Evolutionary conservation across 2,888 invertebrate genomes (phyloP).

Genomic region (Galerucella pusilla): DNA sequence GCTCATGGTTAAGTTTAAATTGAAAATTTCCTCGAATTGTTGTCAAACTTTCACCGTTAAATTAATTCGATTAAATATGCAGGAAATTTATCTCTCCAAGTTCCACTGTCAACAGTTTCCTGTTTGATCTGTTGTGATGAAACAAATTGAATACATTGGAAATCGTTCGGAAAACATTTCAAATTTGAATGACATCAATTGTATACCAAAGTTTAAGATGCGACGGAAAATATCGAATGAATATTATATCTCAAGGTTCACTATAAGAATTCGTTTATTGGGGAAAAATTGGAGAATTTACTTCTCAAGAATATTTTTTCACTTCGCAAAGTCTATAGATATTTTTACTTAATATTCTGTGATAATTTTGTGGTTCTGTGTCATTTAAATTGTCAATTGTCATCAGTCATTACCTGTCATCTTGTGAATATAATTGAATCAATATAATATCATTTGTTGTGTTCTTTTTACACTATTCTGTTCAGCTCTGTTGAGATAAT

Average conservation of each 20-base stretch:
- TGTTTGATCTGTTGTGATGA: constrained; percentile 4
- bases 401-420: too few species aligned
- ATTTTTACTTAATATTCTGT: too few species aligned
- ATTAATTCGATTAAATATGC: constrained; percentile 38
- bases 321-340: too few species aligned
- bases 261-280: not conserved
- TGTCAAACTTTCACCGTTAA: constrained; percentile 38
- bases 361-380: too few species aligned
- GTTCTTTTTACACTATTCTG: too few species aligned
- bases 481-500: too few species aligned
- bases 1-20: constrained; percentile 26
- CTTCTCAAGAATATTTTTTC: not conserved
- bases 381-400: too few species aligned
- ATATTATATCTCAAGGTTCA: not conserved
- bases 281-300: too few species aligned
- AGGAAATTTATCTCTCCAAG: constrained; percentile 24
- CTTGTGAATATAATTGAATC: too few species aligned
- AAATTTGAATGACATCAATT: not conserved
- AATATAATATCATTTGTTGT: too few species aligned
- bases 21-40: constrained; percentile 34
- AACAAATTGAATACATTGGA: constrained; percentile 8
- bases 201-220: not conserved
- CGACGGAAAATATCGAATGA: not conserved
- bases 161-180: not conserved
- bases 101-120: constrained; percentile 33